A percentile compares a stretch with the other conserved stretches of the same genome.
Conservation (phyloP, 2,888 invertebrate species). For the Diplolepis rosae region DNA sequence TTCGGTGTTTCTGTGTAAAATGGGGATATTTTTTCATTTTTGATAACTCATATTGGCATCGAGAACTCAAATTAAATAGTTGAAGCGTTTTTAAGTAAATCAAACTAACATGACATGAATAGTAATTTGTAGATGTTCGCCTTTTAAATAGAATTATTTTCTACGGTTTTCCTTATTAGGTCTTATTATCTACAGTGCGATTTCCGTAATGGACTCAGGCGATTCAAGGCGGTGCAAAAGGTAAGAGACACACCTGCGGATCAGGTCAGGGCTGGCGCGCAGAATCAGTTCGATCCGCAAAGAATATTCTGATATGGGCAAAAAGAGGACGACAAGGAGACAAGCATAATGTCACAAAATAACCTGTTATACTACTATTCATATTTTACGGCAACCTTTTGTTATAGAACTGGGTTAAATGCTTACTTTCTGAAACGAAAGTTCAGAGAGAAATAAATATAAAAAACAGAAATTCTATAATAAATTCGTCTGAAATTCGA, state of each 20-base stretch:
- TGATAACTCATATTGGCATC: too few species aligned
- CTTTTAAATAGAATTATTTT: not conserved
- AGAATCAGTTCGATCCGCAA: constrained; percentile 11
- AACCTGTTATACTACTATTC: constrained; percentile 1
- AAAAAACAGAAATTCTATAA: not conserved
- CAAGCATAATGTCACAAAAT: constrained; percentile 1
- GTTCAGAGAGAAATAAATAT: not conserved
- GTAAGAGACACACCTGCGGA: not conserved
- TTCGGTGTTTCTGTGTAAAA: too few species aligned
- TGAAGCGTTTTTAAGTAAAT: not conserved
- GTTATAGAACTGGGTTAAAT: constrained; percentile 9
- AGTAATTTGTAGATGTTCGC: not conserved
- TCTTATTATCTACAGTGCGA: too few species aligned
- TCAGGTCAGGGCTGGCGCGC: not conserved
- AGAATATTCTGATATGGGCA: constrained; percentile 5
- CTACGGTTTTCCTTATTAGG: too few species aligned
- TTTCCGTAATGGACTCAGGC: not conserved
- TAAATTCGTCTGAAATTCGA: too few species aligned
- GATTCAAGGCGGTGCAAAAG: not conserved
- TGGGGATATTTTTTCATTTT: too few species aligned
- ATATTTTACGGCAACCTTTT: constrained; percentile 4
- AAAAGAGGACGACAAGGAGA: not conserved
- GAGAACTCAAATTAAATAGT: not conserved
- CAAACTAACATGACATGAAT: not conserved
- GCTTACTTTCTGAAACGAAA: not conserved